phyloP scores from a whole-genome alignment of 64 coral and sea anemone species.

The Orbicella faveolata region DNA sequence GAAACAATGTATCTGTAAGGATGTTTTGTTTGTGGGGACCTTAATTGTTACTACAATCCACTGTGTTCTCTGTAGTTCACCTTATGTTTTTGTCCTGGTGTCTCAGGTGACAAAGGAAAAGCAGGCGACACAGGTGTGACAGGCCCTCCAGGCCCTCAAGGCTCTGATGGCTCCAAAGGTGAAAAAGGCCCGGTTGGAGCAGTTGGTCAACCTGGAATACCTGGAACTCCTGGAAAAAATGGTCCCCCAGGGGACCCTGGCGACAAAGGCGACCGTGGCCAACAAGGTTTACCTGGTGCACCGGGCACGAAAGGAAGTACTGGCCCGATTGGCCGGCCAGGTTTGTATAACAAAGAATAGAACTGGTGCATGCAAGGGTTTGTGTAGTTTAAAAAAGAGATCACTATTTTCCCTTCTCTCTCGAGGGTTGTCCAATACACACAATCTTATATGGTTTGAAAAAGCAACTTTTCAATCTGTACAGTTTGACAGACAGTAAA shows the following conservation, averaged over 20 bases:
- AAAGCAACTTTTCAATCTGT: too few species aligned
- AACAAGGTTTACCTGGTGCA: background rate
- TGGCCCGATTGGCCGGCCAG: background rate
- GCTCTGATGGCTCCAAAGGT: background rate
- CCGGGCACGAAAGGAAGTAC: background rate
- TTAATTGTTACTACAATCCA: too few species aligned
- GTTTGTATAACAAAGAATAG: background rate
- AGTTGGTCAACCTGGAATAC: background rate
- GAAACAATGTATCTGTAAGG: too few species aligned
- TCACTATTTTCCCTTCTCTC: too few species aligned
- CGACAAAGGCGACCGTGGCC: background rate
- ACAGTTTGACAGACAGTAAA: too few species aligned
- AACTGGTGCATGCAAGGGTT: too few species aligned
- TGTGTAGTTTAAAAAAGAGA: too few species aligned
- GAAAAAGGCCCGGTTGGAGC: background rate
- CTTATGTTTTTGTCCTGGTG: background rate
- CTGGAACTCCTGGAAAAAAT: background rate
- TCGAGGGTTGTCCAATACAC: too few species aligned
- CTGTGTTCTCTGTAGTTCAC: too few species aligned
- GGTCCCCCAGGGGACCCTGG: conserved; percentile 5
- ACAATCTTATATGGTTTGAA: too few species aligned
- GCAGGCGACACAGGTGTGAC: background rate
- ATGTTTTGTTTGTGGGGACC: too few species aligned
- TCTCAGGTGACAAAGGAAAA: conserved; percentile 39
- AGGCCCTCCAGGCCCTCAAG: background rate